Percentiles rank a stretch among this genome's conserved stretches.
These are phyloP conservation scores for Chloroceryle aenea DNA, from an alignment of 2,113 vertebrate genomes.

Conservation along the genomic window DNA sequence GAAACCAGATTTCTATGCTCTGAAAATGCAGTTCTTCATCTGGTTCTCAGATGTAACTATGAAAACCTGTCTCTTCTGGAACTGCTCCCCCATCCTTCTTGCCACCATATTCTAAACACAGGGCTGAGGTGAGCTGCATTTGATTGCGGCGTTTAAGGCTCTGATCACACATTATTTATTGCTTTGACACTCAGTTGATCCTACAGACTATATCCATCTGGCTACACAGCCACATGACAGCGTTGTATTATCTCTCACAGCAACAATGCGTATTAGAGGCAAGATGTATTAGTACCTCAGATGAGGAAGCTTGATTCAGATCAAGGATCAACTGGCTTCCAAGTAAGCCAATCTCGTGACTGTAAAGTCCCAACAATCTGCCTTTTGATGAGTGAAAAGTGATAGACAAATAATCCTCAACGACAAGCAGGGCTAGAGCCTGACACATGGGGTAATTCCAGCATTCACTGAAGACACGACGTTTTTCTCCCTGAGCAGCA, in stretches of 20 bases:
- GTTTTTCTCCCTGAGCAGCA: neutral
- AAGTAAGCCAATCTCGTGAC: neutral
- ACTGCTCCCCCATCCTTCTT: neutral
- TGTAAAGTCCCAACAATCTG: neutral
- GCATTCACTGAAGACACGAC: neutral
- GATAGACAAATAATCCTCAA: neutral
- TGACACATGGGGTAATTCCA: neutral
- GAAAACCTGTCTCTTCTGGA: neutral
- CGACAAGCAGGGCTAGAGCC: neutral
- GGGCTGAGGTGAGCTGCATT: neutral
- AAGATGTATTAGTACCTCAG: neutral
- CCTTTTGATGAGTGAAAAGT: neutral
- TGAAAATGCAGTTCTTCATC: neutral
- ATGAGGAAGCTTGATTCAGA: neutral
- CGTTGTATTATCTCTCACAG: neutral
- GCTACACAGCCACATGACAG: neutral
- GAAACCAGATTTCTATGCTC: neutral
- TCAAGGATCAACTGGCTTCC: neutral
- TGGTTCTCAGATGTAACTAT: neutral
- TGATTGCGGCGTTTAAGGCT: neutral
- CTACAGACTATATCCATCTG: neutral
- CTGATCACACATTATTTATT: neutral
- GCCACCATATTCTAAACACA: neutral
- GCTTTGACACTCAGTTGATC: neutral
- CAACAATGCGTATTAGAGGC: neutral